These are phyloP conservation scores for Drosophila cracens DNA, from an alignment of 2,888 invertebrate genomes.

Conservation along the genomic window DNA sequence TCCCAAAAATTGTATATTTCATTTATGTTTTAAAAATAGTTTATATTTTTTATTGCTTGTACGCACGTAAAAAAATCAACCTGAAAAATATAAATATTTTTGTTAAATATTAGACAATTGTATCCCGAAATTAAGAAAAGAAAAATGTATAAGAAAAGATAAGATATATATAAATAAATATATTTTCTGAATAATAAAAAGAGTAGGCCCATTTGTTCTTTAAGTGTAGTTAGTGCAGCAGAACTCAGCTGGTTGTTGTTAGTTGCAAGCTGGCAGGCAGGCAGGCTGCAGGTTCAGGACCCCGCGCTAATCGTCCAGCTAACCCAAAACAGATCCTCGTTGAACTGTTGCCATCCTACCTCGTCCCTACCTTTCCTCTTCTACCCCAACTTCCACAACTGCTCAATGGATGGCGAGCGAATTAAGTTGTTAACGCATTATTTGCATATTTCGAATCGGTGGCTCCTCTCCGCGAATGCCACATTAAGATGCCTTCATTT, in stretches of 20 bases:
- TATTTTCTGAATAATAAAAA: not conserved
- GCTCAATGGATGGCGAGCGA: constrained; percentile 63
- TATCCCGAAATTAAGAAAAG: rapidly evolving
- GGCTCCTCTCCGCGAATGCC: constrained; percentile 49
- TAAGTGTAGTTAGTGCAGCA: not conserved
- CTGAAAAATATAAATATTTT: not conserved
- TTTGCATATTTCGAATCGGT: constrained; percentile 81
- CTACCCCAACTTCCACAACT: not conserved
- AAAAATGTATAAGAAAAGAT: not conserved
- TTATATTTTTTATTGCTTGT: not conserved
- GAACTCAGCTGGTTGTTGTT: constrained; percentile 29
- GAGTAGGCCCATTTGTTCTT: not conserved
- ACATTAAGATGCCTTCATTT: constrained; percentile 80
- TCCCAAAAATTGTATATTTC: not conserved
- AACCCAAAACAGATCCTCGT: constrained; percentile 12
- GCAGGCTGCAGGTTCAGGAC: constrained; percentile 51
- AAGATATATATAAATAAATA: not conserved
- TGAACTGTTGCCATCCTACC: not conserved
- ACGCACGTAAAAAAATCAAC: not conserved
- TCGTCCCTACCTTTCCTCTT: not conserved
- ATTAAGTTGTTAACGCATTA: constrained; percentile 84
- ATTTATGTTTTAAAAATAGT: not conserved
- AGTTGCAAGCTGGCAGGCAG: not conserved
- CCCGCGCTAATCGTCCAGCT: constrained; percentile 54
- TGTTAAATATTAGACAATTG: not conserved